phyloP scores from a whole-genome alignment of 2,113 vertebrate species.

The Nannobrachium achirus region DNA sequence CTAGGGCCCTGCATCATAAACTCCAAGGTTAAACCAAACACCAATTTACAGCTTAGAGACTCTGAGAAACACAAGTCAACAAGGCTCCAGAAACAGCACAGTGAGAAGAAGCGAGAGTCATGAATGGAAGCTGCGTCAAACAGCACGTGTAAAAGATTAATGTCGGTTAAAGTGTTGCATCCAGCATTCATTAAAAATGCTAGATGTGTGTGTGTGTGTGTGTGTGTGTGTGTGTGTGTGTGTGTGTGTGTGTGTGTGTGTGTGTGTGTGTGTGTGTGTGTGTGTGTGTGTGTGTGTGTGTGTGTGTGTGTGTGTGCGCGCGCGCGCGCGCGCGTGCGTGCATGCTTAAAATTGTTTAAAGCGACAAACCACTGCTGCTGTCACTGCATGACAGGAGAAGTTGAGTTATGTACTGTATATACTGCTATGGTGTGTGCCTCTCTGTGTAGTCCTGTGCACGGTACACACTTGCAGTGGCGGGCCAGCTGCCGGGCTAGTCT shows the following conservation, averaged over 20 bases:
- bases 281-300: conserved; percentile 1
- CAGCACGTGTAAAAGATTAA: conserved; percentile 34
- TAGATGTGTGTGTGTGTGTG: conserved; percentile 3
- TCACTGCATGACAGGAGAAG: conserved; percentile 14
- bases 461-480: neutral
- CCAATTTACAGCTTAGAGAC: conserved; percentile 64
- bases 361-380: conserved; percentile 22
- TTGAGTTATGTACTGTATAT: conserved; percentile 28
- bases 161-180: conserved; percentile 18
- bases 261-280: neutral
- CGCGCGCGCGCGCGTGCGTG: no score
- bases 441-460: neutral
- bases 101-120: conserved; percentile 33
- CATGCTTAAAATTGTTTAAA: neutral
- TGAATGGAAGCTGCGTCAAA: conserved; percentile 30
- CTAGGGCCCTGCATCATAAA: conserved; percentile 63
- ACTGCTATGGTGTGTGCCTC: neutral
- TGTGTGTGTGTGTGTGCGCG: no score
- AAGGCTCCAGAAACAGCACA: conserved; percentile 46
- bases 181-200: no score
- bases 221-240: no score
- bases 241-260: no score
- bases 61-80: conserved; percentile 56
- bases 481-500: neutral
- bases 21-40: conserved; percentile 80